Base-by-base conservation (phyloP, 1,140 invertebrate genomes). In the Adelges cooleyi region DNA sequence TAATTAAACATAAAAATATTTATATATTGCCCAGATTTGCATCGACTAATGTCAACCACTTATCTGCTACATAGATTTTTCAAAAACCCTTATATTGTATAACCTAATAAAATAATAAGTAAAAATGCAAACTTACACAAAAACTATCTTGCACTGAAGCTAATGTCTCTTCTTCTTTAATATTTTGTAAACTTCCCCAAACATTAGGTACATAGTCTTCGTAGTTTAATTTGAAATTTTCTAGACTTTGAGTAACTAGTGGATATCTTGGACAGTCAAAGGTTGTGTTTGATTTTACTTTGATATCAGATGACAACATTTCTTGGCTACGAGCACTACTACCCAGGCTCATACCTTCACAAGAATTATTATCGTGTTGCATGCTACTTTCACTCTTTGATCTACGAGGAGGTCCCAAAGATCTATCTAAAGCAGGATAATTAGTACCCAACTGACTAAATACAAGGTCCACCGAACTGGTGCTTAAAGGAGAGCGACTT, bases 151-250 rank as follows among this genome's bases (percentile, higher is more conserved):
- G 29, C 29, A 46, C 23, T 29, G 56, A 40, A 15, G 9, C 29
- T n/a, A 27, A 48, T 10, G 11, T 27, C 46, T 62, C 56, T 27
- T 23, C 44, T 59, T 59, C 54, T 48, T 62, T 62, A 48, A 46
- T 33, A 62, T 62, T 62, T 33, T 62, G 38, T 48, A 62, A 62
- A 4, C 56, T 62, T 48, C 56, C 56, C 56, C 56, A 62, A 6
- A 20, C 33, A 15, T 46, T 62, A 44, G 29, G n/a, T 18, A 29
- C 23, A 27, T 42, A 46, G 33, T 62, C 42, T 33, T 59, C 23
- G 15, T 72, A 75, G 70, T 71, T 72, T 25, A 70, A 73, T 65
- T 77, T 80, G 10, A 83, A 68, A 68, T 84, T 77, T 68, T 84
- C 81, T 65, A 81, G 76, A 71, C 82, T 83, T 50, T 80, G 78